phyloP scores from a whole-genome alignment of 2,888 invertebrate species.

The Pseudolycoriella hygida region DNA sequence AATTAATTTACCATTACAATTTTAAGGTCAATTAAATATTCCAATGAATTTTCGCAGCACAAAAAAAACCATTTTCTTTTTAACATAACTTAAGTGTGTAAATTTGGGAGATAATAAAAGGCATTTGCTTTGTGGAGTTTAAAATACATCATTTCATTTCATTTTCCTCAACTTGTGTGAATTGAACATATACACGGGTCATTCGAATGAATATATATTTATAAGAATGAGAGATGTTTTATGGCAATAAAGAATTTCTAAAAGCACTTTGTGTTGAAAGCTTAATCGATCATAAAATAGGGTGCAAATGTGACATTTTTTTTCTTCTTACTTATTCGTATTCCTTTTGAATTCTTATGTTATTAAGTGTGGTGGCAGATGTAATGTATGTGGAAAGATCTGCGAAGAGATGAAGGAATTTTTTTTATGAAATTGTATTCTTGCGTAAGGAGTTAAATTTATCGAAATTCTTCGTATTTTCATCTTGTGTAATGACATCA shows the following conservation, averaged over 20 bases:
- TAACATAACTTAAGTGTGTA: too few relatives aligned
- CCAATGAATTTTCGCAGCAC: too few relatives aligned
- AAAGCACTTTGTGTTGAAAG: conserved; percentile 6
- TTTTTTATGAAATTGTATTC: too few relatives aligned
- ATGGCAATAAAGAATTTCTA: conserved; percentile 3
- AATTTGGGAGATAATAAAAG: neutral
- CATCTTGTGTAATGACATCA: too few relatives aligned
- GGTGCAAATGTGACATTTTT: conserved; percentile 1
- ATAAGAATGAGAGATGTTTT: neutral
- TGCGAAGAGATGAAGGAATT: too few relatives aligned
- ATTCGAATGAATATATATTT: neutral
- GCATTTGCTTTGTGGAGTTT: neutral
- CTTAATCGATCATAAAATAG: conserved; percentile 7
- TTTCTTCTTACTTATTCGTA: neutral
- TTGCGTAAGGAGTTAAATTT: too few relatives aligned
- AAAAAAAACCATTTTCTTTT: too few relatives aligned
- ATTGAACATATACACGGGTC: neutral
- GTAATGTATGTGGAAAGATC: too few relatives aligned
- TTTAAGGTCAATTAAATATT: neutral
- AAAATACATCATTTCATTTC: too few relatives aligned
- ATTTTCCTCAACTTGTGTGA: neutral
- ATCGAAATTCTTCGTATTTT: too few relatives aligned
- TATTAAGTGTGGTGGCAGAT: too few relatives aligned
- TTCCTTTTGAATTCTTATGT: too few relatives aligned
- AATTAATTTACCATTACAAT: neutral